phyloP scores from a whole-genome alignment of 2,797 vertebrate genomes.

The Tragopan temminckii region DNA sequence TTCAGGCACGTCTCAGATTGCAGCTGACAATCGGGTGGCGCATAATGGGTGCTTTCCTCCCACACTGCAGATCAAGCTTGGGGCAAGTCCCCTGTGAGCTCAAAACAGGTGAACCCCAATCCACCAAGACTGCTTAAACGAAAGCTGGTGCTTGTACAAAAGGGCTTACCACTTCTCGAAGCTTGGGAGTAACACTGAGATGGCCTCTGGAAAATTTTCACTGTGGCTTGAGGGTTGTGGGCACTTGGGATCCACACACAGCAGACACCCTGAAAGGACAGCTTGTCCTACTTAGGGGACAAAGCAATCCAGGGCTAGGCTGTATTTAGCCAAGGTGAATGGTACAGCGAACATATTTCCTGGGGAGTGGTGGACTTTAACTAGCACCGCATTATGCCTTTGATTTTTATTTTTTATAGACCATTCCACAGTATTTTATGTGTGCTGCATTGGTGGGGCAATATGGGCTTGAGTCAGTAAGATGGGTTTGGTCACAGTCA shows the following conservation, averaged over 20 bases:
- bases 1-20: neutral
- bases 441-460: neutral
- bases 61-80: neutral
- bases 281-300: neutral
- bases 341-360: neutral
- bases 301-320: neutral
- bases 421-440: constrained; percentile 21
- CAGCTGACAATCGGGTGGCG: accelerated
- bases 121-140: accelerated
- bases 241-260: neutral
- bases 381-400: neutral
- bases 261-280: neutral
- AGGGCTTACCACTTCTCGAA: neutral
- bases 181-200: neutral
- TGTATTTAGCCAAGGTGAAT: constrained; percentile 18
- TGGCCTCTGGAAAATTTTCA: neutral
- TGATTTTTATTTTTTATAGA: neutral
- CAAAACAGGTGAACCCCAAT: neutral
- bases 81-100: neutral
- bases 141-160: neutral
- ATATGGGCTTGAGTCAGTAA: neutral
- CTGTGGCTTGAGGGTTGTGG: neutral
- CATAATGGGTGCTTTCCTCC: neutral
- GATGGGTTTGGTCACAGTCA: constrained; percentile 50
- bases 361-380: neutral